Conservation (phyloP, 2,888 invertebrate species). For the Rhopalosiphum nymphaeae region DNA sequence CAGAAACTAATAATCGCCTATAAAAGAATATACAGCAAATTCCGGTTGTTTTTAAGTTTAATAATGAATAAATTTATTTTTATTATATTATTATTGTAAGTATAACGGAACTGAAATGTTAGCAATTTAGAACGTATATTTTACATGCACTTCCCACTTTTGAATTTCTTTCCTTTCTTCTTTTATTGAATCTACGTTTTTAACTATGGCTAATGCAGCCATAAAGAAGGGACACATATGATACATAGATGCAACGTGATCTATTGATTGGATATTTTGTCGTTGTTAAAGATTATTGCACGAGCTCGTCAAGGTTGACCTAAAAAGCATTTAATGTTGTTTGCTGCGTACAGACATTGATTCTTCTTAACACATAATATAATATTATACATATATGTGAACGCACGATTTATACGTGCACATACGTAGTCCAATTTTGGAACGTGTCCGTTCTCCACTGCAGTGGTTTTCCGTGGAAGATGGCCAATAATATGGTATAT, state of each 20-base stretch:
- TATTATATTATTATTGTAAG: background rate
- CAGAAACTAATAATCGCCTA: too few relatives aligned
- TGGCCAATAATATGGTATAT: background rate
- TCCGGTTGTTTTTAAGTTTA: too few relatives aligned
- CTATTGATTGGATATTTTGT: background rate
- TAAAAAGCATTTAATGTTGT: background rate
- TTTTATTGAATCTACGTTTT: background rate
- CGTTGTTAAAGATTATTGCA: background rate
- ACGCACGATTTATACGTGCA: background rate
- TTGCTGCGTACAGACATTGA: background rate
- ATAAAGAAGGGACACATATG: too few relatives aligned
- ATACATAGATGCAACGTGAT: background rate
- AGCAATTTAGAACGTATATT: too few relatives aligned
- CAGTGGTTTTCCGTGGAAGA: slow-evolving; percentile 12
- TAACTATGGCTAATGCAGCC: too few relatives aligned
- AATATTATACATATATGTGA: background rate
- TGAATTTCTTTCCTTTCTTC: background rate
- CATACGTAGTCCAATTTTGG: slow-evolving; percentile 33
- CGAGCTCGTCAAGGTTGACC: background rate
- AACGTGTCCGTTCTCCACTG: background rate
- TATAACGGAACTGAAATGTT: too few relatives aligned
- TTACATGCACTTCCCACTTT: background rate
- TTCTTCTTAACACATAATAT: background rate
- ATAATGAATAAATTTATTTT: background rate
- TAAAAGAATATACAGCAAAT: too few relatives aligned